phyloP scores from a whole-genome alignment of 2,113 vertebrate species.

The Cyanoliseus patagonus region DNA sequence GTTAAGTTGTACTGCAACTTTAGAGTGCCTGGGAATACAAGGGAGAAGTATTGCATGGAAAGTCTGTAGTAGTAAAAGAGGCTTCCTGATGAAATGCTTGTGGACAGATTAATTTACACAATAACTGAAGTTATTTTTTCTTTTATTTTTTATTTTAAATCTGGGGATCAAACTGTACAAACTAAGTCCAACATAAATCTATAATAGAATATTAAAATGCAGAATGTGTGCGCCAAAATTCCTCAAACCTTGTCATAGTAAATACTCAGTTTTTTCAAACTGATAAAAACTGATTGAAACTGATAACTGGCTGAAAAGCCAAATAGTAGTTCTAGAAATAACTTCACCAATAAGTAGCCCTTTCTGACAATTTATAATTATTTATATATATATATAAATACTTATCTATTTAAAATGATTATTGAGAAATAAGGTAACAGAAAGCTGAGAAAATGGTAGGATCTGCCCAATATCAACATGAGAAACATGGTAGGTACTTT shows the following conservation, averaged over 20 bases:
- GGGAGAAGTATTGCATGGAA: background rate
- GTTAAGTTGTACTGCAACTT: background rate
- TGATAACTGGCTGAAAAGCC: background rate
- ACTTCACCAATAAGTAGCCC: background rate
- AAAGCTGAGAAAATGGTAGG: background rate
- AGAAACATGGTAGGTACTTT: background rate
- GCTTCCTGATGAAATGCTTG: fast-evolving
- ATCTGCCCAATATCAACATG: background rate
- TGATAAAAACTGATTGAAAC: background rate
- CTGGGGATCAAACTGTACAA: background rate
- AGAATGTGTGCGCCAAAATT: background rate
- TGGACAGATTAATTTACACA: background rate
- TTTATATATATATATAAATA: background rate
- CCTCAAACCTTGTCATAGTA: background rate
- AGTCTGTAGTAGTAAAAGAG: background rate
- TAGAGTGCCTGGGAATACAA: background rate
- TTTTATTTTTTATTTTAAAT: background rate
- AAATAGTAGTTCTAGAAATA: background rate
- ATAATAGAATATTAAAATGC: background rate
- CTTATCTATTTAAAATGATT: background rate
- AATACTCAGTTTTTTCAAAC: background rate
- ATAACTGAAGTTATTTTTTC: background rate
- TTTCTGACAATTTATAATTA: background rate
- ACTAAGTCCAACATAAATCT: background rate
- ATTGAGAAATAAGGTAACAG: background rate